phyloP scores from a whole-genome alignment of 1,140 invertebrate species.

The Hyles euphorbiae region DNA sequence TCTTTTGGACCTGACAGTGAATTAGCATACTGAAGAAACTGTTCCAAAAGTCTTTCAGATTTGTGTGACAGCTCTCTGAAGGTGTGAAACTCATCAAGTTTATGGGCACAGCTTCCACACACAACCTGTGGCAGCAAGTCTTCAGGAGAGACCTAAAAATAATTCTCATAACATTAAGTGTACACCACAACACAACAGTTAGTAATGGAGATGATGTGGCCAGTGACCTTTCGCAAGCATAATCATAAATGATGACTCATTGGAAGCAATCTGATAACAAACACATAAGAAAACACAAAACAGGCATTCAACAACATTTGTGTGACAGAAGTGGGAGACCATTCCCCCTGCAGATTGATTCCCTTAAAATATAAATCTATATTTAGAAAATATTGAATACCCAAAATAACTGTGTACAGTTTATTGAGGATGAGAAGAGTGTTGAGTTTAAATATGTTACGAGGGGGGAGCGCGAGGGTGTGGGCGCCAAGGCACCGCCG shows the following conservation, averaged over 20 bases:
- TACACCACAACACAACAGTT: slow-evolving; percentile 34
- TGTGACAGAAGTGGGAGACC: slow-evolving; percentile 33
- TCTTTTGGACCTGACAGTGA: slow-evolving; percentile 73
- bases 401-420: slow-evolving; percentile 59
- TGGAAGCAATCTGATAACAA: slow-evolving; percentile 52
- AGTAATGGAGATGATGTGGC: slow-evolving; percentile 53
- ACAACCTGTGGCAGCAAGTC: slow-evolving; percentile 77
- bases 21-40: slow-evolving; percentile 76
- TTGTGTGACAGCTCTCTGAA: slow-evolving; percentile 77
- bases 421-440: slow-evolving; percentile 33
- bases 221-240: slow-evolving; percentile 56
- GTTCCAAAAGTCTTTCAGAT: slow-evolving; percentile 76
- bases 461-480: slow-evolving; percentile 20
- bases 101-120: slow-evolving; percentile 76
- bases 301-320: slow-evolving; percentile 23
- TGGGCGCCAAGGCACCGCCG: slow-evolving; percentile 11
- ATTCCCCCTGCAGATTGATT: slow-evolving; percentile 52
- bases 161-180: slow-evolving; percentile 24
- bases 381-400: slow-evolving; percentile 69
- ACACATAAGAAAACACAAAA: slow-evolving; percentile 32
- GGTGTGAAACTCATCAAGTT: slow-evolving; percentile 76
- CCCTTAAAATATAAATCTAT: slow-evolving; percentile 61
- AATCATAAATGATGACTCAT: slow-evolving; percentile 66
- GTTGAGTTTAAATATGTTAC: slow-evolving; percentile 24
- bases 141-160: slow-evolving; percentile 75